Percentiles rank a stretch among this genome's conserved stretches.
Conservation (phyloP, 1,140 invertebrate species). For the Microvelia longipes region DNA sequence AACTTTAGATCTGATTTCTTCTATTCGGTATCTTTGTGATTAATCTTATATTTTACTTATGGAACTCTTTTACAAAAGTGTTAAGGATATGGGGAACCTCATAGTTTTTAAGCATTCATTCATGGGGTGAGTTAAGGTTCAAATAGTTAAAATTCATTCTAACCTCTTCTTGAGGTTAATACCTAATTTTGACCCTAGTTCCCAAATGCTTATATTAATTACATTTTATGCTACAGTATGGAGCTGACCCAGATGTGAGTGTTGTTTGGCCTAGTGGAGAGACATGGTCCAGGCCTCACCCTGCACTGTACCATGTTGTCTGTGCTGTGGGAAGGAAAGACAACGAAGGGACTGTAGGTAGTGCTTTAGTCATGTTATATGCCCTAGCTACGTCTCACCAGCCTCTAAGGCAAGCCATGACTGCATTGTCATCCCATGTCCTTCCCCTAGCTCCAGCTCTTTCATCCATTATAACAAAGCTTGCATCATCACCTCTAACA, state of each 20-base stretch:
- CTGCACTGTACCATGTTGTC: slow-evolving; percentile 47
- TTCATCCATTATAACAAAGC: slow-evolving; percentile 39
- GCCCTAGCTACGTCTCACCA: slow-evolving; percentile 50
- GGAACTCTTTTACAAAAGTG: too few species aligned
- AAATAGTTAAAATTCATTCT: too few species aligned
- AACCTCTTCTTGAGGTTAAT: too few species aligned
- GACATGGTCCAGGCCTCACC: slow-evolving; percentile 7
- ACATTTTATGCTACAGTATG: slow-evolving; percentile 31
- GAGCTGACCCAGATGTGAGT: slow-evolving; percentile 43
- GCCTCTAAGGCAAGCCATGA: slow-evolving; percentile 43
- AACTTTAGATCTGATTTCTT: too few species aligned
- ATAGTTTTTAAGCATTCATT: too few species aligned
- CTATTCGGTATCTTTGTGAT: too few species aligned
- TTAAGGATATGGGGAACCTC: too few species aligned
- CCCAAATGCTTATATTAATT: too few species aligned
- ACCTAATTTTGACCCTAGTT: too few species aligned
- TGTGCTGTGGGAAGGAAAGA: slow-evolving; percentile 49
- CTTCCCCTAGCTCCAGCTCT: slow-evolving; percentile 45
- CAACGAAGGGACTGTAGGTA: slow-evolving; percentile 46
- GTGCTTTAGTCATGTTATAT: slow-evolving; percentile 48
- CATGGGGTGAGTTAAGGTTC: too few species aligned
- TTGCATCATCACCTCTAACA: slow-evolving; percentile 44
- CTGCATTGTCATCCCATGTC: slow-evolving; percentile 43
- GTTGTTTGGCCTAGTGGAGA: slow-evolving; percentile 18
- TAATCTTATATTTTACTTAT: too few species aligned